Evolutionary conservation across 2,113 vertebrate genomes (phyloP).

Genomic region (Tachuris rubrigastra): DNA sequence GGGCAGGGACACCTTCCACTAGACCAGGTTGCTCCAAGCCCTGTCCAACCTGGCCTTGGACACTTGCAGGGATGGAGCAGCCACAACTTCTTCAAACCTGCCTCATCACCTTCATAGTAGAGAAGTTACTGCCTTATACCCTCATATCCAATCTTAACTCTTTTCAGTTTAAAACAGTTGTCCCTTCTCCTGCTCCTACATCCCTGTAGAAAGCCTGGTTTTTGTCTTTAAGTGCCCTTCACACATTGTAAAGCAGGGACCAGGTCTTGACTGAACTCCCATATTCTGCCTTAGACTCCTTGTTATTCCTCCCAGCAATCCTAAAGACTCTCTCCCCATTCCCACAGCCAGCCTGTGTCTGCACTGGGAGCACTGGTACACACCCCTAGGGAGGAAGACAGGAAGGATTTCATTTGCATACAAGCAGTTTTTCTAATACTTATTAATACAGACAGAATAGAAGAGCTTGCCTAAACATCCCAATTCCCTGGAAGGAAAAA

Average conservation of each 20-base stretch:
- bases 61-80: fast-evolving
- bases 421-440: background rate
- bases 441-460: background rate
- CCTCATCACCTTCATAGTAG: background rate
- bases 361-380: background rate
- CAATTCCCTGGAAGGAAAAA: background rate
- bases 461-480: background rate
- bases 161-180: background rate
- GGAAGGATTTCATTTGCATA: background rate
- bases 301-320: background rate
- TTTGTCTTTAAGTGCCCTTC: background rate
- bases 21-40: background rate
- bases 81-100: background rate
- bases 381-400: background rate
- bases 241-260: background rate
- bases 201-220: background rate
- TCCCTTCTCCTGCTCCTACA: background rate
- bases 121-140: background rate
- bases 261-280: background rate
- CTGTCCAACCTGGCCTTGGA: fast-evolving
- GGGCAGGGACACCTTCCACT: background rate
- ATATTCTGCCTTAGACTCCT: background rate
- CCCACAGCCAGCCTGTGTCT: background rate
- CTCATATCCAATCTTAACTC: background rate
- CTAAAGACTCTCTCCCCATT: too few relatives aligned